Base-by-base conservation (phyloP, 2,888 invertebrate species). In the Deilephila elpenor region DNA sequence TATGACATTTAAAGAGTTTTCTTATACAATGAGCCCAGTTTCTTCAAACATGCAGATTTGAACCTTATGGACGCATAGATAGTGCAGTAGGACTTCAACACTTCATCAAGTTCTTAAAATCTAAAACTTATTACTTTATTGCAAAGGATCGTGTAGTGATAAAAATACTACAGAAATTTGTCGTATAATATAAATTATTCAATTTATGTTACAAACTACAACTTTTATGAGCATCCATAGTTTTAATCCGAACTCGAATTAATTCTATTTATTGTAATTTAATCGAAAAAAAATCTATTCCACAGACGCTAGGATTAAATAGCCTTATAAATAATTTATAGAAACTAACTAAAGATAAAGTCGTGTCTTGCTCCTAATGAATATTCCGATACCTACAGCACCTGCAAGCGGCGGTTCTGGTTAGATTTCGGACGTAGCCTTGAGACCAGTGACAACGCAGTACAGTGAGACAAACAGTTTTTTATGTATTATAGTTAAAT, bases 391-490 rank as follows among this genome's bases (percentile, higher is more conserved):
- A 67, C 59, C 72, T 67, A 67, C 37, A 19, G n/a, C 72, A 72
- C 72, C 72, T 64, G 72, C 72, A 59, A 56, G 59, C 64, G 37
- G 20, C 29, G 19, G 25, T n/a, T 62, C 19, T 25, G 67, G 34
- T 73, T 59, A 73, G 71, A 44, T 70, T 74, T 72, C 70, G 60
- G 60, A 70, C 59, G 32, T 44, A 73, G 62, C 74, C 74, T 74
- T 71, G 74, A 59, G 37, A 29, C 20, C 25, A 51, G 70, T 59
- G 60, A 73, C 67, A 73, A 67, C 72, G 76, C 73, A 74, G 74
- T 73, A 74, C 34, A 56, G 7, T n/a, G 73, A 73, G 64, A 75
- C 72, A 74, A 77, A 76, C 71, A 77, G n/a, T 72, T 75, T 74
- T 74, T 76, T 71, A 37, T 56, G 44, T 59, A 59, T 71, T 73